These are phyloP conservation scores for Bufo bufo DNA, from an alignment of 2,113 vertebrate species.

Conservation along the genomic window DNA sequence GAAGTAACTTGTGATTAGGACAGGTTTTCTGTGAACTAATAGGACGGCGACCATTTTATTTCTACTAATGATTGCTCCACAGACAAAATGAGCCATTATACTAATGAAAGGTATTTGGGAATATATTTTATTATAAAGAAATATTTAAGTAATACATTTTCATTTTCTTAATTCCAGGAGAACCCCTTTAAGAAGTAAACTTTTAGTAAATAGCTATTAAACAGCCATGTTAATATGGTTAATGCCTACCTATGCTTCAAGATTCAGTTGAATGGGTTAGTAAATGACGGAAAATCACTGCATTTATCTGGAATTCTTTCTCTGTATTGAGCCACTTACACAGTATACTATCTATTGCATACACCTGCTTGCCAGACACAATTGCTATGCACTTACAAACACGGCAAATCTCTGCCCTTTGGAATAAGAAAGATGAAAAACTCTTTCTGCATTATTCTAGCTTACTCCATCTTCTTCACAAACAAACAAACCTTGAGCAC, in stretches of 20 bases:
- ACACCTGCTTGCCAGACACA: slow-evolving; percentile 13
- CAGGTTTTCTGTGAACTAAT: too few relatives aligned
- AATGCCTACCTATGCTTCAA: background rate
- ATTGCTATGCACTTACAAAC: slow-evolving; percentile 1
- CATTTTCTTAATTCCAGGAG: too few relatives aligned
- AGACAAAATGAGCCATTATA: too few relatives aligned
- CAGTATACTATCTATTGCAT: slow-evolving; percentile 12
- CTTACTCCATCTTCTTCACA: slow-evolving; percentile 5
- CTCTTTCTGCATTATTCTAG: slow-evolving; percentile 1
- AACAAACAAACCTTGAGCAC: slow-evolving; percentile 8
- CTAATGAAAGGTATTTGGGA: too few relatives aligned
- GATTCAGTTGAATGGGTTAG: background rate
- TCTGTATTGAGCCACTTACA: background rate
- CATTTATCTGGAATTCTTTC: background rate
- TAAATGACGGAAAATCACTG: background rate
- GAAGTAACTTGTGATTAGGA: too few relatives aligned
- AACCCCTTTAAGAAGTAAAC: too few relatives aligned
- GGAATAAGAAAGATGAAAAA: slow-evolving; percentile 21
- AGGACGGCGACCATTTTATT: too few relatives aligned
- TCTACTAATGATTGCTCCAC: too few relatives aligned
- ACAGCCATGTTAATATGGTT: background rate
- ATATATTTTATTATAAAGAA: too few relatives aligned
- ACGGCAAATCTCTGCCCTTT: slow-evolving; percentile 7
- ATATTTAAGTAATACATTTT: too few relatives aligned
- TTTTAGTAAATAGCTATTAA: background rate